phyloP scores from a whole-genome alignment of 2,888 invertebrate genomes.

The Hypomecis punctinalis region DNA sequence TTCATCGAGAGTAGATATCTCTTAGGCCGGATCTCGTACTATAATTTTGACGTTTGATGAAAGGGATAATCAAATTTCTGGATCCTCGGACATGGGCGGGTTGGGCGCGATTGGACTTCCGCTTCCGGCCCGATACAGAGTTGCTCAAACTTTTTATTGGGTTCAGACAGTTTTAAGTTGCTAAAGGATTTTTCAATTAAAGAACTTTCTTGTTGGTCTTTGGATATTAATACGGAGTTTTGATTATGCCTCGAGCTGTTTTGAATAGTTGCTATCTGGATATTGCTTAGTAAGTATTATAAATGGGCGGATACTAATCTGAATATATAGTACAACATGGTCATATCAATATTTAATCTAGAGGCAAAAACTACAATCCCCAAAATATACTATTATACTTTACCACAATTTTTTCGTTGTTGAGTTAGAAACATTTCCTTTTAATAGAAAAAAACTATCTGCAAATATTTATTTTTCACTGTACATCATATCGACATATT shows the following conservation, averaged over 20 bases:
- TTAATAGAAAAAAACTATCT: no score
- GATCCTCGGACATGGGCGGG: conserved; percentile 41
- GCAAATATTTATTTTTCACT: no score
- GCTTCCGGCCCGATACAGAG: conserved; percentile 37
- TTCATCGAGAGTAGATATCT: no score
- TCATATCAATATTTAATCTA: no score
- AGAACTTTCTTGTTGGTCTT: conserved; percentile 23
- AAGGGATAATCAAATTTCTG: conserved; percentile 49
- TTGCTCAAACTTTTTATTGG: conserved; percentile 40
- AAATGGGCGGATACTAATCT: no score
- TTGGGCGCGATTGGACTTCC: conserved; percentile 41
- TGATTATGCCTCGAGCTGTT: not conserved
- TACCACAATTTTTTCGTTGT: no score
- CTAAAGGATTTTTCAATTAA: conserved; percentile 32
- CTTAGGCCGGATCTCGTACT: no score
- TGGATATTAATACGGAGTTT: conserved; percentile 14
- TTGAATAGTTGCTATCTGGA: not conserved
- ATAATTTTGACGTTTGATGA: conserved; percentile 44
- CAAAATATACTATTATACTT: no score
- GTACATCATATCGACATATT: no score
- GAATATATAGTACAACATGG: no score
- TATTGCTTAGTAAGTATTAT: not conserved
- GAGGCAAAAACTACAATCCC: no score
- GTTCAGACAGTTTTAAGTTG: conserved; percentile 32
- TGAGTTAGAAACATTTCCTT: no score